phyloP scores from a whole-genome alignment of 2,113 vertebrate species.

The Taurulus bubalis region DNA sequence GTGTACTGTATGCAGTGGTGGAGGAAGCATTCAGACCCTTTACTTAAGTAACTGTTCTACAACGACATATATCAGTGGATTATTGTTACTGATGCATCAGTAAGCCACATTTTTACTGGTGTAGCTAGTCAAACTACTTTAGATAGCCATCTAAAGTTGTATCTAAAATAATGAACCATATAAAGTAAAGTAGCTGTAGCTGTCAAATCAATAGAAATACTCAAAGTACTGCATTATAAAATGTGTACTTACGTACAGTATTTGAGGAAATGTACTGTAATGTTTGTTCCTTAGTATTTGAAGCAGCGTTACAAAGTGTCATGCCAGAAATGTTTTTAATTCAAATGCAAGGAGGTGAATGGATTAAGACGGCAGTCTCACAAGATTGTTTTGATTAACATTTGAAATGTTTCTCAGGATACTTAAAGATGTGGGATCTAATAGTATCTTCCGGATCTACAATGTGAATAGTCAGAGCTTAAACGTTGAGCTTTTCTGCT shows the following conservation, averaged over 20 bases:
- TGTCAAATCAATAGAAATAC: background rate
- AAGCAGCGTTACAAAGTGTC: background rate
- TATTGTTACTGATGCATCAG: background rate
- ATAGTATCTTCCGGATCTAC: constrained; percentile 4
- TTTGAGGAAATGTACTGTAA: background rate
- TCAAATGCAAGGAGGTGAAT: constrained; percentile 9
- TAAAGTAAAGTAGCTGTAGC: no score
- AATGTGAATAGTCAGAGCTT: constrained; percentile 2
- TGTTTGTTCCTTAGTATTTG: background rate
- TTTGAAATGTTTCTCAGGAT: constrained; percentile 22
- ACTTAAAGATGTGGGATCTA: constrained; percentile 5
- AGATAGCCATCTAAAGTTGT: no score
- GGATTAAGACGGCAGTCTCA: constrained; percentile 9
- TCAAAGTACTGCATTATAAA: background rate
- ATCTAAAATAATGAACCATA: background rate
- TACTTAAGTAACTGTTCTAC: background rate
- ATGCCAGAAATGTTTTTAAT: background rate
- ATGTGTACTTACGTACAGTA: background rate
- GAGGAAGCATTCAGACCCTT: background rate
- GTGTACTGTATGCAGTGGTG: background rate
- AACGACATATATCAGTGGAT: background rate
- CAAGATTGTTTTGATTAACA: background rate
- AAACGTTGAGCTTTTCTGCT: constrained; percentile 22
- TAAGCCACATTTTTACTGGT: background rate
- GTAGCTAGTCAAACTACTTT: background rate